phyloP scores from a whole-genome alignment of 2,113 vertebrate species.

The Empidonax alnorum region DNA sequence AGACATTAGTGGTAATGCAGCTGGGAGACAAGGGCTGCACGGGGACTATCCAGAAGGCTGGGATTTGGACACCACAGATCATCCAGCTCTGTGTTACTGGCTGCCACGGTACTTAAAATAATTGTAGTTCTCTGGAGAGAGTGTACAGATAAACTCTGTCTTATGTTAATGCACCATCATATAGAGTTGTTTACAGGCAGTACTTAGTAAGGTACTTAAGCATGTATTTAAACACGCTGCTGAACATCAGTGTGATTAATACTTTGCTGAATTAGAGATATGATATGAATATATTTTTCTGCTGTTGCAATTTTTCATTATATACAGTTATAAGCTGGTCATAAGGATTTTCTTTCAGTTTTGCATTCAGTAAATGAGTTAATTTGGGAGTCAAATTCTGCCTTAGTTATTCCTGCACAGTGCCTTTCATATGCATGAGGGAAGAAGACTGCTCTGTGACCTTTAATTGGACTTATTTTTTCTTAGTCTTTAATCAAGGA shows the following conservation, averaged over 20 bases:
- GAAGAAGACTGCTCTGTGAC: not conserved
- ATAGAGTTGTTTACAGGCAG: slow-evolving; percentile 48
- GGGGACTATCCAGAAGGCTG: not conserved
- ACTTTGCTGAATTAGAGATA: slow-evolving; percentile 53
- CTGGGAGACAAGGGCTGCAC: not conserved
- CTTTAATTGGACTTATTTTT: slow-evolving; percentile 36
- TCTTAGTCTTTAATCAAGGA: not conserved
- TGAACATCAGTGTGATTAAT: slow-evolving; percentile 59
- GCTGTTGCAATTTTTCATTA: slow-evolving; percentile 49
- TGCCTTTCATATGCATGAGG: slow-evolving; percentile 1
- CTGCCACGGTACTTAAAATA: not conserved
- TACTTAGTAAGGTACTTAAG: slow-evolving; percentile 52
- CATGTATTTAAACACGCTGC: slow-evolving; percentile 56
- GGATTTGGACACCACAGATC: not conserved
- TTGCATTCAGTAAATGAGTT: slow-evolving; percentile 33
- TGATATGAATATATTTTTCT: slow-evolving; percentile 34
- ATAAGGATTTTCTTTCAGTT: slow-evolving; percentile 39
- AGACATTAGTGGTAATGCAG: not conserved
- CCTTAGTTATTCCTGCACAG: slow-evolving; percentile 7
- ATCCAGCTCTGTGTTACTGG: not conserved
- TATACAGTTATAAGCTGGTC: slow-evolving; percentile 7
- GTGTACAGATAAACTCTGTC: slow-evolving; percentile 6
- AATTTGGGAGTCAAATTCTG: slow-evolving; percentile 54
- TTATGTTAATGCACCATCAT: not conserved
- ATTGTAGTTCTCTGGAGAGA: not conserved